Conservation (phyloP, 2,113 vertebrate species). For the Leuciscus idus region DNA sequence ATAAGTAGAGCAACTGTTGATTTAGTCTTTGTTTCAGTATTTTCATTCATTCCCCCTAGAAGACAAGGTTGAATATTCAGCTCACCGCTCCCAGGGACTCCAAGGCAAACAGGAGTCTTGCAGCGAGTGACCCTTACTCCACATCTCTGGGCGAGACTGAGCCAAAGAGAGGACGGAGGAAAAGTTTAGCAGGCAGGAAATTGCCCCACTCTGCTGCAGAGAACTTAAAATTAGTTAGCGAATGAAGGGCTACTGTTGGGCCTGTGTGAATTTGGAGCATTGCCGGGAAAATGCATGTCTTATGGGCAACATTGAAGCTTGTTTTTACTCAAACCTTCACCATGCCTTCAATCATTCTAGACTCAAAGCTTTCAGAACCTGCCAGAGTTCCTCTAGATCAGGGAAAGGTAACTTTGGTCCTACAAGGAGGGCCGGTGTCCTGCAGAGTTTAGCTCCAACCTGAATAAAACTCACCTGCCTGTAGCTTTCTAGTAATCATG, state of each 20-base stretch:
- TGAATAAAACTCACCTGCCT: no score
- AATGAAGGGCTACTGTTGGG: constrained; percentile 37
- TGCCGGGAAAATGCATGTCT: constrained; percentile 17
- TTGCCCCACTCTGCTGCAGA: constrained; percentile 41
- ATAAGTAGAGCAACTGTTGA: constrained; percentile 72
- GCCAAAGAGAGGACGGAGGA: constrained; percentile 27
- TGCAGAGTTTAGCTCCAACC: no score
- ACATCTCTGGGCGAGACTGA: constrained; percentile 47
- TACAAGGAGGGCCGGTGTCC: no score
- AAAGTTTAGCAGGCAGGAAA: constrained; percentile 47
- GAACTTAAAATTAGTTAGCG: constrained; percentile 26
- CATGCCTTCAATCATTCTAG: constrained; percentile 1
- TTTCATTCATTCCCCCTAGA: constrained; percentile 71
- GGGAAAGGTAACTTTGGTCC: no score
- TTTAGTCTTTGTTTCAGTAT: constrained; percentile 83
- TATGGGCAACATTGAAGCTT: neutral
- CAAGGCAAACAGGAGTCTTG: constrained; percentile 80
- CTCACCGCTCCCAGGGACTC: constrained; percentile 60
- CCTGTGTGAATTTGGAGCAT: neutral
- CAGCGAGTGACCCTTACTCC: constrained; percentile 73
- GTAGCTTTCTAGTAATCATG: no score
- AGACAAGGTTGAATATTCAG: constrained; percentile 73
- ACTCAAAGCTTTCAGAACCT: constrained; percentile 9
- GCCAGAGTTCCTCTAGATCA: neutral
- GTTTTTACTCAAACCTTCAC: constrained; percentile 4